Evolutionary conservation across 1,140 invertebrate species (phyloP).

Genomic region (Caenorhabditis brenneri): DNA sequence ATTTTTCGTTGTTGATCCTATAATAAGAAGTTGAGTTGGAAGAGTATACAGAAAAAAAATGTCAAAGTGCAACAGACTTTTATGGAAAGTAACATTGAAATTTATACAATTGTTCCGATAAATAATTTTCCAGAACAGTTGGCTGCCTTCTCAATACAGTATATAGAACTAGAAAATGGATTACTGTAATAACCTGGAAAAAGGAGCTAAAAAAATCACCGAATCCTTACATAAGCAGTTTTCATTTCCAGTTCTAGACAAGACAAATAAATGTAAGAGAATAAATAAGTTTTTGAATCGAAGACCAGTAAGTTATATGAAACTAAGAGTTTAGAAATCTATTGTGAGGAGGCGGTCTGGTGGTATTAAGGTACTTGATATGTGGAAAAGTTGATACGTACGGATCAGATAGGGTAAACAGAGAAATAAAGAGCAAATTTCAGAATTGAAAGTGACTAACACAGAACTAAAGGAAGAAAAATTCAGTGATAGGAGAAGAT

Average conservation of each 20-base stretch:
- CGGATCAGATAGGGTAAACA: conserved; percentile 26
- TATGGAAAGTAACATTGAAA: no score
- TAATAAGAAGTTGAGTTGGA: not conserved
- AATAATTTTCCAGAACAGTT: no score
- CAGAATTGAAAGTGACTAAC: not conserved
- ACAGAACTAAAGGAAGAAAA: not conserved
- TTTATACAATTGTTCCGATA: no score
- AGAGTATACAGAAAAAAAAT: no score
- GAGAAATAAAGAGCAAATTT: not conserved
- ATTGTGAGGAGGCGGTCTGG: not conserved
- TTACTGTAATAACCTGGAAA: no score
- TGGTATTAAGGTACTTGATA: not conserved
- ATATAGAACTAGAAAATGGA: no score
- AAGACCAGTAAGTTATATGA: not conserved
- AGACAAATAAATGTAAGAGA: not conserved
- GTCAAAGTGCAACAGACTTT: no score
- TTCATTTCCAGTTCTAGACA: not conserved
- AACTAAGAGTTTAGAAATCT: conserved; percentile 33
- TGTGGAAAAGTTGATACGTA: conserved; percentile 10
- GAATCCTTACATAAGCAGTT: not conserved
- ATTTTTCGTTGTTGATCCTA: conserved; percentile 30
- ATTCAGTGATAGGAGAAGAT: not conserved
- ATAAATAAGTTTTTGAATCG: not conserved
- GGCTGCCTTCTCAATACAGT: no score
- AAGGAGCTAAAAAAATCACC: no score